Base-by-base conservation (phyloP, 2,797 vertebrate species). In the Artibeus lituratus region DNA sequence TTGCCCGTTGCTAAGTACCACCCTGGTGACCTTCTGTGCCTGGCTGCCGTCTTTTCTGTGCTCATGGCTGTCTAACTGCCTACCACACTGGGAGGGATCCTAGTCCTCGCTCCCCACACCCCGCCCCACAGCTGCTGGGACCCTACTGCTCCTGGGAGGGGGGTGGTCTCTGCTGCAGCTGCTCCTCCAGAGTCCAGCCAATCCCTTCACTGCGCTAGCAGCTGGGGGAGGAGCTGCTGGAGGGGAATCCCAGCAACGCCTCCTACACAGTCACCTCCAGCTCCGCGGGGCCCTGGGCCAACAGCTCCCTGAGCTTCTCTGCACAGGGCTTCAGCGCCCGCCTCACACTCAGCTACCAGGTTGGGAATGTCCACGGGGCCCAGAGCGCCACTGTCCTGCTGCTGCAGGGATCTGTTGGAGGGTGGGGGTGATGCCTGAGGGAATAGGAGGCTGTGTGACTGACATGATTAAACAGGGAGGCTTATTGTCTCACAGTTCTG, bases 341-440 rank as follows among this genome's bases (percentile, higher is more conserved):
- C 32, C 76, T 74, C 49, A 87, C 69, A 3, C 84, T 97, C 76
- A 44, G 84, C 81, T 96, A 95, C 0, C 67, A 97, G 78, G 95
- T 89, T 26, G 0, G 0, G 82, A 95, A 93, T 0, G 24, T 0
- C 12, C 83, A 86, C 0, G 29, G 91, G 24, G 6, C 10, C 8
- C 81, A 37, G 53, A 86, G 77, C 0, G 3, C 29, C 39, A 1
- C 14, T 0, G 37, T 96, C 53, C 95, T 90, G 72, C 81, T 82
- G 77, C 62, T 90, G 35, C 92, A 73, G 90, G 92, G 73, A 22
- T 21, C 65, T n/a, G 10, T 3, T 0, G 12, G 4, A 55, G 8
- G n/a, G 26, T 2, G 21, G 21, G 19, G 53, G 2, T 39, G 39
- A 39, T 19, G 14, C 62, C 51, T 2, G 2, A n/a, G 15, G 32